phyloP scores from a whole-genome alignment of 2,888 invertebrate species.

The Gonocerus acuteangulatus region DNA sequence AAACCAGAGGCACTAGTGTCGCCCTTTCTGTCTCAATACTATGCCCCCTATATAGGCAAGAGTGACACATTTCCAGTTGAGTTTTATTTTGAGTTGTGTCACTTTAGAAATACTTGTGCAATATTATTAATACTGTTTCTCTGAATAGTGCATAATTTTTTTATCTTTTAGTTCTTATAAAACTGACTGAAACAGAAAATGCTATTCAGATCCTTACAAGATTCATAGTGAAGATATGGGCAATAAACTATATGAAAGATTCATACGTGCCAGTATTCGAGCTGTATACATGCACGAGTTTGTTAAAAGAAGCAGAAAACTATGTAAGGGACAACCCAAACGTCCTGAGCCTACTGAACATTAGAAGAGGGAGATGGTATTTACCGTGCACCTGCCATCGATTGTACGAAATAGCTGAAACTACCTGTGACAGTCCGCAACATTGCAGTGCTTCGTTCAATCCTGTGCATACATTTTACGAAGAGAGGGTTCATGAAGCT shows the following conservation, averaged over 20 bases:
- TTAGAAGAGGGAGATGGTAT: background rate
- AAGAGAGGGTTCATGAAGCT: background rate
- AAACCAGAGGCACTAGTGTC: no score
- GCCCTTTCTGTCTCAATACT: no score
- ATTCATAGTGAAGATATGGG: constrained; percentile 2
- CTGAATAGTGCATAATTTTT: no score
- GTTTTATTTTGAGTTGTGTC: no score
- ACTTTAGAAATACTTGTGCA: no score
- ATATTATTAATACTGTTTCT: no score
- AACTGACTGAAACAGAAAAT: background rate
- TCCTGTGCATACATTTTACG: background rate
- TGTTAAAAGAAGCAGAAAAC: background rate
- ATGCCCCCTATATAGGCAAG: no score
- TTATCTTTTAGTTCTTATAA: background rate
- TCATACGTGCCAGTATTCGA: background rate
- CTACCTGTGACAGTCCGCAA: background rate
- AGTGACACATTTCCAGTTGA: no score
- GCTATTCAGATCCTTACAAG: background rate
- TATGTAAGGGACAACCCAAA: background rate
- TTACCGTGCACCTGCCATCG: background rate
- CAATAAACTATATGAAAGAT: background rate
- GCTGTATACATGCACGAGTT: background rate
- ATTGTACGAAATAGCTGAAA: background rate
- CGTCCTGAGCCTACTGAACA: background rate
- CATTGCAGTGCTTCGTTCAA: background rate